Conservation (phyloP, 2,113 vertebrate genomes). For the Hypanus sabinus region DNA sequence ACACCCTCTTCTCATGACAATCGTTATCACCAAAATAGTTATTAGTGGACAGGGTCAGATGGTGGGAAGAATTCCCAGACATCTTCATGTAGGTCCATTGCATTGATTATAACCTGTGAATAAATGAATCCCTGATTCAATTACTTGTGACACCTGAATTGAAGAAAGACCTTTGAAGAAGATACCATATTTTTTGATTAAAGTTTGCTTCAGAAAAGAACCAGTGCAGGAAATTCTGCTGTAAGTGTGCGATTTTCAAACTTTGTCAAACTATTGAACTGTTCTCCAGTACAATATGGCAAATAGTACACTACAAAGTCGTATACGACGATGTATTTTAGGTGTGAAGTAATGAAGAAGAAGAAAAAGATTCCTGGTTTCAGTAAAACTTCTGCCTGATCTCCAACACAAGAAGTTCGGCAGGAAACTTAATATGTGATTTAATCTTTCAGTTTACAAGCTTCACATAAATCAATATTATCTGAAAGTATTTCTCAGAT, state of each 20-base stretch:
- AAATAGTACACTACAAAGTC: neutral
- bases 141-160: no score
- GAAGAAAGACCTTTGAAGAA: no score
- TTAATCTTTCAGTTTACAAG: neutral
- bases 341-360: neutral
- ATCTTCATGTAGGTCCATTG: no score
- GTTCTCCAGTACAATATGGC: neutral
- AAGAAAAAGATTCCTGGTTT: neutral
- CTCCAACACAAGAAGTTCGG: neutral
- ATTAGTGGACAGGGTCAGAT: no score
- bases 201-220: neutral
- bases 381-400: neutral
- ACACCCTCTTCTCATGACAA: no score
- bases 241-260: neutral
- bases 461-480: neutral
- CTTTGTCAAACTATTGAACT: neutral
- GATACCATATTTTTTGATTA: neutral
- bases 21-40: no score
- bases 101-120: no score
- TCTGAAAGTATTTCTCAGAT: neutral
- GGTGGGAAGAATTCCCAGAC: no score
- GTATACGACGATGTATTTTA: neutral
- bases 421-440: neutral
- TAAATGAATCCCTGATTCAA: no score
- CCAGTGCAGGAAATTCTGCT: neutral